A percentile compares a stretch with the other conserved stretches of the same genome.
These are phyloP conservation scores for Rhombomys opimus DNA, from an alignment of 2,113 vertebrate species.

Conservation along the genomic window DNA sequence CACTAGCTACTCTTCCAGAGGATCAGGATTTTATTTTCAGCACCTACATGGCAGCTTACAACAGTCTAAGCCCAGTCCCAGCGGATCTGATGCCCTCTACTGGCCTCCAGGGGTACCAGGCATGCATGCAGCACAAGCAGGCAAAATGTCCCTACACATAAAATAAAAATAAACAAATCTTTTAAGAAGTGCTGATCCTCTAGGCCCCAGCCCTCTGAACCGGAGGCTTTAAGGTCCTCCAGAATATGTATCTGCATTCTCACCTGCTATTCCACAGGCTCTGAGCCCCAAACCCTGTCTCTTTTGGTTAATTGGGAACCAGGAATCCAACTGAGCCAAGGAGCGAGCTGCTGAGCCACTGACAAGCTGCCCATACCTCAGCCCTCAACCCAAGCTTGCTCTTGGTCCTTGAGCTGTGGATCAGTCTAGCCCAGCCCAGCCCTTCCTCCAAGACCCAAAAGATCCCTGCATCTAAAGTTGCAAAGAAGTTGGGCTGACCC, in stretches of 20 bases:
- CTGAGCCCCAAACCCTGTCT: not conserved
- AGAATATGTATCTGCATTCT: not conserved
- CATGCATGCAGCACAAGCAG: not conserved
- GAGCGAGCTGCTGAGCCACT: rapidly evolving
- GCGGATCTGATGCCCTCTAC: not conserved
- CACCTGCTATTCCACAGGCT: not conserved
- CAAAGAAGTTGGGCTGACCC: not conserved
- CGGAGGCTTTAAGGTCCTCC: not conserved
- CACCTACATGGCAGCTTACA: not conserved
- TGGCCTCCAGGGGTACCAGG: not conserved
- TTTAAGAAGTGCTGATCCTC: not conserved
- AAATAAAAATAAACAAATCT: not conserved
- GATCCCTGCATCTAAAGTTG: not conserved
- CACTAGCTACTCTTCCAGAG: not conserved
- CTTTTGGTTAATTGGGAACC: not conserved
- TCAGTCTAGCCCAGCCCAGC: not conserved
- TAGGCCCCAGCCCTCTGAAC: not conserved
- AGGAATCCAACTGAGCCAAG: rapidly evolving
- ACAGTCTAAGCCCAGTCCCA: not conserved
- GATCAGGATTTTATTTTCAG: not conserved
- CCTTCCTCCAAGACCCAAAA: not conserved
- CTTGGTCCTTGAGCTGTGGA: rapidly evolving
- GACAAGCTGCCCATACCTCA: rapidly evolving
- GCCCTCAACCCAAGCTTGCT: no score
- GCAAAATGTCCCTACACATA: not conserved